Percentiles rank a stretch among this genome's conserved stretches.
These are phyloP conservation scores for Chalcis sispes DNA, from an alignment of 2,888 invertebrate genomes.

Conservation along the genomic window DNA sequence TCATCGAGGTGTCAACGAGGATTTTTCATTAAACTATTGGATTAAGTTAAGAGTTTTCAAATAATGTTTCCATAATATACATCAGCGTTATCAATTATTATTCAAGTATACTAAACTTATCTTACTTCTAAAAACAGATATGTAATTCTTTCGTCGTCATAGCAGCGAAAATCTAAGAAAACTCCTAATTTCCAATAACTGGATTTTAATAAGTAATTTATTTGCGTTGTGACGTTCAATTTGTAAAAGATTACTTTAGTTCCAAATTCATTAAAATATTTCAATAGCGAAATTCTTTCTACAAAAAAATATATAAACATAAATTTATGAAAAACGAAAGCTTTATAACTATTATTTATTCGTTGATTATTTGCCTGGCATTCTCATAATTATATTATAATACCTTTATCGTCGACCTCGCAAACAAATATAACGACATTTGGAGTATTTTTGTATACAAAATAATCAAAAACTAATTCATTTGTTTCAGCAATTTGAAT, in stretches of 20 bases:
- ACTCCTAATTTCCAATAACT: conserved; percentile 37
- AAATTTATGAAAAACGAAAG: neutral
- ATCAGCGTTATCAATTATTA: too few relatives aligned
- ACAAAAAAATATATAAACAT: conserved; percentile 9
- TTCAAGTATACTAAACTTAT: too few relatives aligned
- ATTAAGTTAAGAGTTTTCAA: too few relatives aligned
- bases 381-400: neutral
- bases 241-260: neutral
- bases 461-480: conserved; percentile 38
- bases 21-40: too few relatives aligned
- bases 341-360: neutral
- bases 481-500: too few relatives aligned
- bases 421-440: conserved; percentile 36
- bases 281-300: conserved; percentile 26
- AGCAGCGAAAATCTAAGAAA: conserved; percentile 23
- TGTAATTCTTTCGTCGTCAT: neutral
- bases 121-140: conserved; percentile 26
- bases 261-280: conserved; percentile 6
- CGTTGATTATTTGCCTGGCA: neutral
- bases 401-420: conserved; percentile 2
- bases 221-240: neutral
- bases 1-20: too few relatives aligned
- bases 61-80: too few relatives aligned
- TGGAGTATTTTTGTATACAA: conserved; percentile 27
- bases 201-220: conserved; percentile 15